Evolutionary conservation across 2,797 vertebrate species (phyloP), one percentile per base, ranked within the genome.

Genomic region (Paratrypauchen microcephalus): DNA sequence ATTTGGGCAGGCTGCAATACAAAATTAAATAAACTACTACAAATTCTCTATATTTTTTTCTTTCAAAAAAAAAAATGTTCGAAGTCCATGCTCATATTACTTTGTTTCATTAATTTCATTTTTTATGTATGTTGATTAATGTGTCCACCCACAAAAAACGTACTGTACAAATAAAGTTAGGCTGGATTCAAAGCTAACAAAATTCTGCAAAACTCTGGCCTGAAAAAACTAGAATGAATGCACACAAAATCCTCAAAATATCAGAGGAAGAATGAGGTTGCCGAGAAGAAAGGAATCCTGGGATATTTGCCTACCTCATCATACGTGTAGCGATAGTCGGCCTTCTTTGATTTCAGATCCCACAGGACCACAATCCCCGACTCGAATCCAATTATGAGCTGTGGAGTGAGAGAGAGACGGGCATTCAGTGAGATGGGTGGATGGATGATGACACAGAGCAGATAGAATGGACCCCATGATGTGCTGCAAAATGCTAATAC

Each of bases 291-390:
- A 78, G 68, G 71, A 78, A 77, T 70, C 41, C 26, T 58, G 39
- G 60, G 75, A 73, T 74, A 82, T 80, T 79, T 84, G 84, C 92
- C 91, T 95, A 99, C 97, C 97, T 99, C 97, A 83, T 99, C 97
- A 54, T 99, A 96, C 57, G 95, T 96, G 81, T 99, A 99, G 94
- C 97, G 96, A 91, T 95, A 98, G 91, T 99, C 97, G 0, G 95
- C 97, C 87, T 97, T 99, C 95, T 99, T 99, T 88, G 95, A 99
- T 92, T 99, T 99, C 88, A 99, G 95, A 91, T 99, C 97, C 97
- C 97, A 99, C 83, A 99, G 90, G 68, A 94, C 96, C 80, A 99
- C 96, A 47, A 95, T 99, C 87, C 97, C 97, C 77, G 96, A 95
- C 91, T 99, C 97, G 90, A 94, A 99, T 92, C 97, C 97, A 96